These are phyloP conservation scores for Pandemis cinnamomeana DNA, from an alignment of 2,888 invertebrate species.

Conservation along the genomic window DNA sequence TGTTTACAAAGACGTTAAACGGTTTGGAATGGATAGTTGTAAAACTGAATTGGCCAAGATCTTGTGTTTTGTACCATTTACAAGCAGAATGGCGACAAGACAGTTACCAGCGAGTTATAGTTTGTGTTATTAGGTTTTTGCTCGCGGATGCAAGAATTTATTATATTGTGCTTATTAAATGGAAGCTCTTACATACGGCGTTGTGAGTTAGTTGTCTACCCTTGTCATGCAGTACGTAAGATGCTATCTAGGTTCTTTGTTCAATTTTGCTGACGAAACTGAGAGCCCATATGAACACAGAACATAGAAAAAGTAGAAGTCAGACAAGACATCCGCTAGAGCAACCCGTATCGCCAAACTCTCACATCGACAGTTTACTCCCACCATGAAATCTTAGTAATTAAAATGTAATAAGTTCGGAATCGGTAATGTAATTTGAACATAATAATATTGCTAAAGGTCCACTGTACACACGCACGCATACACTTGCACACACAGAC, in stretches of 20 bases:
- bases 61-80: slow-evolving; percentile 13
- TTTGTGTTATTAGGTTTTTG: slow-evolving; percentile 40
- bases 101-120: slow-evolving; percentile 35
- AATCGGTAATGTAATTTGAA: too few species aligned
- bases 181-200: slow-evolving; percentile 17
- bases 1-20: too few species aligned
- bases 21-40: too few species aligned
- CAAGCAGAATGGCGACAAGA: slow-evolving; percentile 14
- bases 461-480: too few species aligned
- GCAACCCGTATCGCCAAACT: too few species aligned
- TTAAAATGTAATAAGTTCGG: too few species aligned
- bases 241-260: neutral
- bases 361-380: too few species aligned
- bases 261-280: neutral
- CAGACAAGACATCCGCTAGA: too few species aligned
- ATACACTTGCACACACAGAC: too few species aligned
- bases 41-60: neutral
- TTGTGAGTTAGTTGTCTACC: slow-evolving; percentile 28
- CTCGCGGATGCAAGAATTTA: slow-evolving; percentile 29
- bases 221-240: slow-evolving; percentile 17
- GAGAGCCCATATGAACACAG: neutral
- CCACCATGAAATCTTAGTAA: too few species aligned
- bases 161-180: slow-evolving; percentile 39
- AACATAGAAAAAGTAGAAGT: too few species aligned
- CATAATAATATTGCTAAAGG: too few species aligned